phyloP scores from a whole-genome alignment of 2,888 invertebrate genomes.

The Agriopis leucophaearia region DNA sequence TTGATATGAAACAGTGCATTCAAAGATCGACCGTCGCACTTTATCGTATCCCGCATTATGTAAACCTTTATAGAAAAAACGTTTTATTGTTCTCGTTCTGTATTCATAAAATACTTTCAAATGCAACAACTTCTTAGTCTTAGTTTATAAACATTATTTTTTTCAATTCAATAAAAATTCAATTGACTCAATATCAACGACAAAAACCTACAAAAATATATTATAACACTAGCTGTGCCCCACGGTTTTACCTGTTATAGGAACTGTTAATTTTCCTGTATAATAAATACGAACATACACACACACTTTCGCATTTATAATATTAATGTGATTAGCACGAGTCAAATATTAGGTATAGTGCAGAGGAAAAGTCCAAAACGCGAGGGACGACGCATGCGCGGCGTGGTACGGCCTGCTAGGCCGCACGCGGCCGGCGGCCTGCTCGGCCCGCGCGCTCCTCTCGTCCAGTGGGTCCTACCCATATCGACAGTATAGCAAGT shows the following conservation, averaged over 20 bases:
- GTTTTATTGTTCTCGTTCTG: conserved; percentile 85
- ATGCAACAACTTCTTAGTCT: conserved; percentile 86
- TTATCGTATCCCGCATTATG: conserved; percentile 76
- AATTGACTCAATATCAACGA: conserved; percentile 86
- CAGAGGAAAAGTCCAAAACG: conserved; percentile 67
- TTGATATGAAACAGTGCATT: conserved; percentile 83
- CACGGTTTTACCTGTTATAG: too few relatives aligned
- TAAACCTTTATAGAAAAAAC: conserved; percentile 85
- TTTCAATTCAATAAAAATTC: conserved; percentile 84
- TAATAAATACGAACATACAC: too few relatives aligned
- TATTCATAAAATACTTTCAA: conserved; percentile 86
- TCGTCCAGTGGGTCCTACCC: conserved; percentile 67
- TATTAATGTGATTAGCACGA: conserved; percentile 67
- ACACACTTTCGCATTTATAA: too few relatives aligned
- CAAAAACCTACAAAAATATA: conserved; percentile 86
- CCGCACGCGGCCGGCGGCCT: neutral
- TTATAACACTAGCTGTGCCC: conserved; percentile 63
- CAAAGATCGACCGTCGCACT: conserved; percentile 74
- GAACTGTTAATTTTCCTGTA: too few relatives aligned
- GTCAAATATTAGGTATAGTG: conserved; percentile 56
- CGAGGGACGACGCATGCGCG: conserved; percentile 37
- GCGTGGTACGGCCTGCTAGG: conserved; percentile 21
- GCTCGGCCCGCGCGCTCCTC: conserved; percentile 38
- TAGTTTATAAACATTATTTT: conserved; percentile 84
- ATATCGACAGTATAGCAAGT: conserved; percentile 69